These are phyloP conservation scores for Anomalospiza imberbis DNA, from an alignment of 2,797 vertebrate species.

Conservation along the genomic window DNA sequence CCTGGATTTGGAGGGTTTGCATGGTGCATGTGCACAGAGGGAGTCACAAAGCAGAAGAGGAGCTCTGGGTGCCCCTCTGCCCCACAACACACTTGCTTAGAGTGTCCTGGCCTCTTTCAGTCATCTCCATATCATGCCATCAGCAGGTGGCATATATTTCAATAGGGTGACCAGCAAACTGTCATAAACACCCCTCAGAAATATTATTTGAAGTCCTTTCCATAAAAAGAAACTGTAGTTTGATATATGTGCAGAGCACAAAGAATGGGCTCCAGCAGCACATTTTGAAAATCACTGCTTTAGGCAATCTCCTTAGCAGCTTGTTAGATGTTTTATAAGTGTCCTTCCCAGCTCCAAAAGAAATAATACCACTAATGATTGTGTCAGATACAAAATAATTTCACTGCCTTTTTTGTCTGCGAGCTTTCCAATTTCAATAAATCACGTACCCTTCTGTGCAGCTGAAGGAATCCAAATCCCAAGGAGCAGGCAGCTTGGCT, in stretches of 20 bases:
- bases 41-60: background rate
- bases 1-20: background rate
- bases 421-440: background rate
- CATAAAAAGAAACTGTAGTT: background rate
- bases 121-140: rapidly evolving
- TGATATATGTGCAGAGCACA: background rate
- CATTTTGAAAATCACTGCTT: constrained; percentile 22
- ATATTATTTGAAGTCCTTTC: background rate
- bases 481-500: background rate
- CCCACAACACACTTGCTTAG: background rate
- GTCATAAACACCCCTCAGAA: background rate
- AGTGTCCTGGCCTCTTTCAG: background rate
- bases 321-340: constrained; percentile 46
- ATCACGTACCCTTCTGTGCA: background rate
- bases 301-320: constrained; percentile 35
- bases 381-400: constrained; percentile 48
- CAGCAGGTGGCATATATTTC: background rate
- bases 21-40: rapidly evolving
- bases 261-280: background rate
- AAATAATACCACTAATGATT: constrained; percentile 48
- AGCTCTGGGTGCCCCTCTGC: background rate
- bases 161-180: background rate
- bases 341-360: constrained; percentile 23
- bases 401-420: constrained; percentile 4
- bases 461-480: background rate